phyloP scores from a whole-genome alignment of 2,888 invertebrate genomes.

The Caenorhabditis sulstoni region DNA sequence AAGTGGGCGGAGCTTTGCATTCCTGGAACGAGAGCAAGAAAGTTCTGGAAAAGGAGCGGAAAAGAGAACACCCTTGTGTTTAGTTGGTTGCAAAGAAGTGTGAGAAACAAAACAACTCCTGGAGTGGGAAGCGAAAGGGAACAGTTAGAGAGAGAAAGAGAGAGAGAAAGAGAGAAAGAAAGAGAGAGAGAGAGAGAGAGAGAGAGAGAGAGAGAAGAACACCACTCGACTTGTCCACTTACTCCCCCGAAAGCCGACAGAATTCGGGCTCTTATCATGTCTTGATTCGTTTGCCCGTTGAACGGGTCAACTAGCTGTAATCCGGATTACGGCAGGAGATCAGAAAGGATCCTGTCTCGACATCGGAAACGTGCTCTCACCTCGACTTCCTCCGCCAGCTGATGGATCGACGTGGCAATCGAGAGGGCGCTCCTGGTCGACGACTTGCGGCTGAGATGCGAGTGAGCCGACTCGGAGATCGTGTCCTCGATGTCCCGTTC shows the following conservation, averaged over 20 bases:
- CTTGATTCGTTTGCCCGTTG: conserved; percentile 49
- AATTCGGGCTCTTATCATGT: conserved; percentile 47
- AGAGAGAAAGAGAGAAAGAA: too few species aligned
- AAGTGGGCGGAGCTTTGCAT: conserved; percentile 69
- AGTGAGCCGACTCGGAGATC: conserved; percentile 43
- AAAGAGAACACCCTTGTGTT: not conserved
- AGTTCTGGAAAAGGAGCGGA: not conserved
- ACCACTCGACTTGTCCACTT: conserved; percentile 17
- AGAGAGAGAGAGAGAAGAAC: conserved; percentile 34
- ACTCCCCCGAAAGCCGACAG: conserved; percentile 50
- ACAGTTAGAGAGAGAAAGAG: too few species aligned
- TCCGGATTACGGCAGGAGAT: not conserved
- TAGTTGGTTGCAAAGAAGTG: not conserved
- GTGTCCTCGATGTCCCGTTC: conserved; percentile 56
- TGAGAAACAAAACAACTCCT: conserved; percentile 10
- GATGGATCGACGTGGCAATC: conserved; percentile 58
- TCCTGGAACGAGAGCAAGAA: conserved; percentile 60
- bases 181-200: conserved; percentile 20
- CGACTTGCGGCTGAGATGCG: conserved; percentile 53
- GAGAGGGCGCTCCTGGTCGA: conserved; percentile 63
- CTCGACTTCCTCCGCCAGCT: conserved; percentile 59
- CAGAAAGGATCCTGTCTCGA: too few species aligned
- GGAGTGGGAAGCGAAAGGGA: too few species aligned
- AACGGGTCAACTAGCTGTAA: conserved; percentile 52
- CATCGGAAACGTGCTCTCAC: conserved; percentile 19